Percentiles rank a stretch among this genome's conserved stretches.
Evolutionary conservation across 2,797 vertebrate genomes (phyloP).

Genomic region (Benthosema pterotum): DNA sequence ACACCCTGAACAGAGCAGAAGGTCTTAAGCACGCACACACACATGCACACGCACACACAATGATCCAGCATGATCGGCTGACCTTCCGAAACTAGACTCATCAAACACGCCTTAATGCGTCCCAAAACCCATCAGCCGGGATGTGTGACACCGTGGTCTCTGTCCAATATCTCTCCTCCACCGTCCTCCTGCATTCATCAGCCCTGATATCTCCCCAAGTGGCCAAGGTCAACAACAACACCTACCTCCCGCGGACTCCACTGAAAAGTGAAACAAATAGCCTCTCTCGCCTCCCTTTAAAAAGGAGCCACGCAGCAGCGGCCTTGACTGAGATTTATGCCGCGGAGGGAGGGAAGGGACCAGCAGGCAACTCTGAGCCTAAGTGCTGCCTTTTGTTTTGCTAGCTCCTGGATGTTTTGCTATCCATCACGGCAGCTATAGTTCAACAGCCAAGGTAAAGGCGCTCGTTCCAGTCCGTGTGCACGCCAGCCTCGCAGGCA

Average conservation of each 20-base stretch:
- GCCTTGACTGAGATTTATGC: constrained; percentile 66
- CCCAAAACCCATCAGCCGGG: background rate
- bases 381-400: constrained; percentile 66
- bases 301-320: constrained; percentile 48
- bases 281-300: constrained; percentile 36
- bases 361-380: constrained; percentile 52
- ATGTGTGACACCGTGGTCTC: constrained; percentile 3
- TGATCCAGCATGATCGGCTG: background rate
- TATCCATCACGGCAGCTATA: constrained; percentile 52
- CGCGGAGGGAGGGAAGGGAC: constrained; percentile 29
- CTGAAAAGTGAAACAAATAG: constrained; percentile 60
- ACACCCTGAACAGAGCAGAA: constrained; percentile 3
- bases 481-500: too few species aligned
- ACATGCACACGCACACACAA: background rate
- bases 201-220: constrained; percentile 16
- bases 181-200: constrained; percentile 17
- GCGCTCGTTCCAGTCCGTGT: constrained; percentile 1
- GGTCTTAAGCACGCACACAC: background rate
- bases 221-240: constrained; percentile 39
- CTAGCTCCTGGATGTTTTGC: constrained; percentile 45
- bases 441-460: constrained; percentile 14
- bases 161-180: constrained; percentile 1
- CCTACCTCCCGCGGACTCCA: constrained; percentile 28
- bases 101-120: background rate
- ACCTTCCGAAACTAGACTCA: constrained; percentile 2